Conservation (phyloP, 2,888 invertebrate species). For the Octodonta nipae region DNA sequence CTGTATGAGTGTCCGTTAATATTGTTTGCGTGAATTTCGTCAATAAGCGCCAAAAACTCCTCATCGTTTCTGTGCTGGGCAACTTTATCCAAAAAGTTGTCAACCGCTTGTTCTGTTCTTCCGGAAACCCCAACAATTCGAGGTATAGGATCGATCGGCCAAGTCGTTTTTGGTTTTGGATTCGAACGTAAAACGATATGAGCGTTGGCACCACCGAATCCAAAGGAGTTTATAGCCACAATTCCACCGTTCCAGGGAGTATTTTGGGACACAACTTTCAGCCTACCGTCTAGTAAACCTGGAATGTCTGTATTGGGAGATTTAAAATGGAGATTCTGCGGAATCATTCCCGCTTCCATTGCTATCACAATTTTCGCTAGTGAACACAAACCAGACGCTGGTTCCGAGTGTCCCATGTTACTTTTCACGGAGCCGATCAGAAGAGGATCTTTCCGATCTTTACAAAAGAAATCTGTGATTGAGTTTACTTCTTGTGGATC, state of each 20-base stretch:
- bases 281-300: constrained; percentile 74
- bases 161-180: constrained; percentile 50
- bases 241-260: constrained; percentile 83
- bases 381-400: constrained; percentile 80
- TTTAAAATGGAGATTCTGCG: constrained; percentile 80
- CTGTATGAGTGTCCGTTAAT: constrained; percentile 65
- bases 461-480: constrained; percentile 82
- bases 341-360: constrained; percentile 82
- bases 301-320: constrained; percentile 82
- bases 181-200: constrained; percentile 74
- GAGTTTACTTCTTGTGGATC: constrained; percentile 96
- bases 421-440: constrained; percentile 93
- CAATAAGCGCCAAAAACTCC: constrained; percentile 63
- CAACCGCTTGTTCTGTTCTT: constrained; percentile 68
- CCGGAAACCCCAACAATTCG: constrained; percentile 69
- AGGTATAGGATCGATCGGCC: constrained; percentile 45
- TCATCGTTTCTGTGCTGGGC: constrained; percentile 49
- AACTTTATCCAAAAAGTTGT: constrained; percentile 49
- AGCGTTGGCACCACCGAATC: constrained; percentile 96
- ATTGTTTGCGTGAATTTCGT: constrained; percentile 56
- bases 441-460: constrained; percentile 63
- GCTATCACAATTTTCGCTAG: constrained; percentile 83
- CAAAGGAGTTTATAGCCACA: constrained; percentile 89
- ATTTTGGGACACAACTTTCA: constrained; percentile 78
- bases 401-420: constrained; percentile 97